phyloP scores from a whole-genome alignment of 1,140 invertebrate species.

The Eufriesea mexicana region DNA sequence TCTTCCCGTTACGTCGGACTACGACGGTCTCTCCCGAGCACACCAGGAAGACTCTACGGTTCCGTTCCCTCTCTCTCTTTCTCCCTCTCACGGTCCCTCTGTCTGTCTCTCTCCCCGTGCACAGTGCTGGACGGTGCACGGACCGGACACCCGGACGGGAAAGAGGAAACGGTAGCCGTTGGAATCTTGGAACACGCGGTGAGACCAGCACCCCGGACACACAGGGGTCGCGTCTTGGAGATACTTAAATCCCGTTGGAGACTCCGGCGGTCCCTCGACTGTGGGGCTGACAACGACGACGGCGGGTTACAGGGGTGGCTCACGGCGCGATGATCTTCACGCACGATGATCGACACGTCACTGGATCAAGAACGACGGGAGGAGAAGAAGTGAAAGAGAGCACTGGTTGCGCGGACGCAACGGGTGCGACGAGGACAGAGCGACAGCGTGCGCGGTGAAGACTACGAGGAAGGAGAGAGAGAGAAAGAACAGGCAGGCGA shows the following conservation, averaged over 20 bases:
- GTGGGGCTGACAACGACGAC: not conserved
- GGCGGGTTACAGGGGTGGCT: not conserved
- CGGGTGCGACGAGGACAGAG: not conserved
- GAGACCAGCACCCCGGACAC: too few relatives aligned
- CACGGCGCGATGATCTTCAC: conserved; percentile 5
- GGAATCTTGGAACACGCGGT: not conserved
- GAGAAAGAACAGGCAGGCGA: not conserved
- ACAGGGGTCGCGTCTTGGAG: too few relatives aligned
- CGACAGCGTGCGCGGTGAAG: not conserved
- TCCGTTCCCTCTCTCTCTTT: conserved; percentile 17
- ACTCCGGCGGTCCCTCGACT: conserved; percentile 22
- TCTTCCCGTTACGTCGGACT: not conserved
- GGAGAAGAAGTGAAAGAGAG: not conserved
- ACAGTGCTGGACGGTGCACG: too few relatives aligned
- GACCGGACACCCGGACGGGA: too few relatives aligned
- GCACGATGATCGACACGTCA: conserved; percentile 17
- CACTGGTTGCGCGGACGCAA: not conserved
- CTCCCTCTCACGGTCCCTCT: not conserved
- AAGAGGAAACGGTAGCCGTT: conserved; percentile 9
- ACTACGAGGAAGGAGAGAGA: not conserved
- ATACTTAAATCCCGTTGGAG: conserved; percentile 60
- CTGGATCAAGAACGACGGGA: conserved; percentile 45
- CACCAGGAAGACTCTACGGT: conserved; percentile 12
- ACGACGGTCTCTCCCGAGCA: not conserved
- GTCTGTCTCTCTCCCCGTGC: not conserved